These are phyloP conservation scores for Pipistrellus nathusii DNA, from an alignment of 2,797 vertebrate genomes.

Conservation along the genomic window DNA sequence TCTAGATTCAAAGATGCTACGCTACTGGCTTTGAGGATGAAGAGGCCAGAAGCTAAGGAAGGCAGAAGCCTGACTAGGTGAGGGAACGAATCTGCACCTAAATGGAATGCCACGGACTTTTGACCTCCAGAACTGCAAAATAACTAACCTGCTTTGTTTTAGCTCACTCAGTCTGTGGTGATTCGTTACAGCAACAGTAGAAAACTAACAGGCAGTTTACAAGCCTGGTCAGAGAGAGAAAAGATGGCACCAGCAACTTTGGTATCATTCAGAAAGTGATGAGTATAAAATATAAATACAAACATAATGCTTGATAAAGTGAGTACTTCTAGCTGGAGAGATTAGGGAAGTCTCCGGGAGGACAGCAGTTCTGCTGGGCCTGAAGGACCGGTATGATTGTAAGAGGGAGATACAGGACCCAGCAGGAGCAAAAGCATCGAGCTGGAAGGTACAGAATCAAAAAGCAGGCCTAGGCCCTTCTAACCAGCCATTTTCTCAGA, in stretches of 20 bases:
- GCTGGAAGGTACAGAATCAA: background rate
- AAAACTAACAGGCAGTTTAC: background rate
- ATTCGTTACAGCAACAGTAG: background rate
- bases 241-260: background rate
- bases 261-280: conserved; percentile 4
- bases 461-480: background rate
- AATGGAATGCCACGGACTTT: background rate
- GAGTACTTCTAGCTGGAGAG: background rate
- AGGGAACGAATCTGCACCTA: background rate
- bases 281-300: conserved; percentile 7
- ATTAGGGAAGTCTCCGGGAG: background rate
- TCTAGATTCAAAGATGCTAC: background rate
- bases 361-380: background rate
- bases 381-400: background rate
- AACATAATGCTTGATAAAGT: background rate
- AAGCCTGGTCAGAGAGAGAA: background rate
- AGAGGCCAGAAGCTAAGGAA: background rate
- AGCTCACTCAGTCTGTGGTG: background rate
- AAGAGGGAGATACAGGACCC: background rate
- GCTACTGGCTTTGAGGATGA: background rate
- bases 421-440: background rate
- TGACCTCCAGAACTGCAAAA: background rate
- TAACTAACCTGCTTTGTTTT: background rate
- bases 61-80: background rate
- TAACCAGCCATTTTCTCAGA: background rate